A percentile compares a stretch with the other conserved stretches of the same genome.
Conservation (phyloP, 2,797 vertebrate genomes). For the Australoheros facetus region DNA sequence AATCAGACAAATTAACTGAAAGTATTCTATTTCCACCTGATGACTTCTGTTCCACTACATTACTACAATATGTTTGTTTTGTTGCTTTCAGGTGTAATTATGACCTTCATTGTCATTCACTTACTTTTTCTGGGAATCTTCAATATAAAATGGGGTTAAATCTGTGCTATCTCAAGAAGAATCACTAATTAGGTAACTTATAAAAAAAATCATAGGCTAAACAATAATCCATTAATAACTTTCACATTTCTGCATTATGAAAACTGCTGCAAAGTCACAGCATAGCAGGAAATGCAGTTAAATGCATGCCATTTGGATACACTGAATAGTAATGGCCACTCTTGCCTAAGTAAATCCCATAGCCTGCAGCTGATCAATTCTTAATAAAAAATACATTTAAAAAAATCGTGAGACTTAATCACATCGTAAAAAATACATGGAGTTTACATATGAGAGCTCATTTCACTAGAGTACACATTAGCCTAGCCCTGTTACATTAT, state of each 20-base stretch:
- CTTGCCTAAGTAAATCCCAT: slow-evolving; percentile 40
- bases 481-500: not conserved
- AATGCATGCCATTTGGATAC: slow-evolving; percentile 19
- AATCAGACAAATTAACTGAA: slow-evolving; percentile 18
- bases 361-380: slow-evolving; percentile 66
- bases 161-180: not conserved
- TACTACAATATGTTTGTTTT: slow-evolving; percentile 1
- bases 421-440: slow-evolving; percentile 63
- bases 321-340: slow-evolving; percentile 51
- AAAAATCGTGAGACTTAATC: slow-evolving; percentile 54
- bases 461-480: slow-evolving; percentile 33
- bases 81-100: not conserved
- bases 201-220: not conserved
- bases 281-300: not conserved
- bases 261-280: not conserved
- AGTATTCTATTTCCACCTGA: not conserved
- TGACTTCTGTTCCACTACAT: slow-evolving; percentile 11
- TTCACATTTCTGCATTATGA: not conserved
- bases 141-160: not conserved
- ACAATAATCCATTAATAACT: not conserved
- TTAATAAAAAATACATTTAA: slow-evolving; percentile 14
- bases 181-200: not conserved
- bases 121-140: not conserved
- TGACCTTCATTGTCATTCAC: not conserved
- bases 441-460: slow-evolving; percentile 46